phyloP scores from a whole-genome alignment of 2,888 invertebrate genomes.

The Willowsia nigromaculata region DNA sequence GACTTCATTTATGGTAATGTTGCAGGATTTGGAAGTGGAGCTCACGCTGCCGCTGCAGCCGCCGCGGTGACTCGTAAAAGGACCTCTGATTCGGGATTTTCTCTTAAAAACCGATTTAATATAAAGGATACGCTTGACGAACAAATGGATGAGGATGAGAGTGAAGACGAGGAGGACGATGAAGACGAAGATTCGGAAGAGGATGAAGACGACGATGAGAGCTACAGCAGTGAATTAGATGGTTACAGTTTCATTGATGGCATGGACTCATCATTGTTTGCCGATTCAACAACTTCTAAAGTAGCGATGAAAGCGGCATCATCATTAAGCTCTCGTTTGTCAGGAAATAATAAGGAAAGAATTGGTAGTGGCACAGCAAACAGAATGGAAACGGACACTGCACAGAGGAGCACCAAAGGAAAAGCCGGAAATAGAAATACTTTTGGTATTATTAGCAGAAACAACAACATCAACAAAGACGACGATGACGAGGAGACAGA shows the following conservation, averaged over 20 bases:
- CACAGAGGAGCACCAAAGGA: conserved; percentile 24
- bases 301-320: not conserved
- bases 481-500: conserved; percentile 44
- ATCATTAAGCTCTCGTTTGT: conserved; percentile 46
- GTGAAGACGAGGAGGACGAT: conserved; percentile 61
- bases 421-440: conserved; percentile 15
- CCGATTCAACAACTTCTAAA: not conserved
- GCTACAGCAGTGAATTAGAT: conserved; percentile 45
- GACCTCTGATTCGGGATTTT: not conserved
- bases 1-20: conserved; percentile 6
- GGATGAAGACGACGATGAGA: conserved; percentile 50
- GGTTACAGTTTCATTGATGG: conserved; percentile 46
- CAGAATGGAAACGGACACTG: conserved; percentile 31
- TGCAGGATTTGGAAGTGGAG: conserved; percentile 53
- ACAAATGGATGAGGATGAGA: conserved; percentile 42
- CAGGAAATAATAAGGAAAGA: conserved; percentile 57
- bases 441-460: conserved; percentile 1
- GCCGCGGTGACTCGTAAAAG: conserved; percentile 49
- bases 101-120: conserved; percentile 37
- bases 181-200: conserved; percentile 55
- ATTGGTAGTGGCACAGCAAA: conserved; percentile 17
- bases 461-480: conserved; percentile 28
- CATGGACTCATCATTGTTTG: conserved; percentile 29
- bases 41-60: conserved; percentile 46
- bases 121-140: conserved; percentile 30